A percentile compares a stretch with the other conserved stretches of the same genome.
phyloP scores from a whole-genome alignment of 1,140 invertebrate species.

The Drosophila fuyamai region DNA sequence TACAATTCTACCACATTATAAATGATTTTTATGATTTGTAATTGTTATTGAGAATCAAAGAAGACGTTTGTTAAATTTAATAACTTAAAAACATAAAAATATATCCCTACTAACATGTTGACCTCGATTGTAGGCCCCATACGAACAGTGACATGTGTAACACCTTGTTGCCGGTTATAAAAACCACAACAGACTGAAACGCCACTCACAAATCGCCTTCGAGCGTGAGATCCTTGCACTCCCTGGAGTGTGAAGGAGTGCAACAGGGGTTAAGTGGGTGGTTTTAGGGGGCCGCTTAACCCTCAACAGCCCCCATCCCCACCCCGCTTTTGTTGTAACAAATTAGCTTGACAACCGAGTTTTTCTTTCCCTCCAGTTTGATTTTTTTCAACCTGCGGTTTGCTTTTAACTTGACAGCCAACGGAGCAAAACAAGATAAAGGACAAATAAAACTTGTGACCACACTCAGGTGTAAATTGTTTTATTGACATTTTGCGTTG shows the following conservation, averaged over 20 bases:
- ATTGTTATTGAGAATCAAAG: too few species aligned
- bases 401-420: slow-evolving; percentile 8
- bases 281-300: neutral
- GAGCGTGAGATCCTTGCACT: slow-evolving; percentile 13
- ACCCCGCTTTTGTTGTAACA: slow-evolving; percentile 25
- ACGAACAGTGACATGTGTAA: slow-evolving; percentile 18
- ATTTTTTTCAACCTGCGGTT: slow-evolving; percentile 25
- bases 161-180: slow-evolving; percentile 66
- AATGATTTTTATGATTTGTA: too few species aligned
- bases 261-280: neutral
- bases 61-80: neutral
- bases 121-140: slow-evolving; percentile 1
- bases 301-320: neutral
- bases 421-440: neutral
- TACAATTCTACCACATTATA: too few species aligned
- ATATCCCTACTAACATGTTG: neutral
- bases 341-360: slow-evolving; percentile 40
- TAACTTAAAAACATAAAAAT: neutral
- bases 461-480: slow-evolving; percentile 27
- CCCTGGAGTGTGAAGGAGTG: slow-evolving; percentile 5
- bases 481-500: slow-evolving; percentile 33
- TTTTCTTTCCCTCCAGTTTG: slow-evolving; percentile 10
- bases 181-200: slow-evolving; percentile 32
- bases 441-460: slow-evolving; percentile 15
- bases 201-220: slow-evolving; percentile 20